Conservation (phyloP, 2,797 vertebrate genomes). For the Echiichthys vipera region DNA sequence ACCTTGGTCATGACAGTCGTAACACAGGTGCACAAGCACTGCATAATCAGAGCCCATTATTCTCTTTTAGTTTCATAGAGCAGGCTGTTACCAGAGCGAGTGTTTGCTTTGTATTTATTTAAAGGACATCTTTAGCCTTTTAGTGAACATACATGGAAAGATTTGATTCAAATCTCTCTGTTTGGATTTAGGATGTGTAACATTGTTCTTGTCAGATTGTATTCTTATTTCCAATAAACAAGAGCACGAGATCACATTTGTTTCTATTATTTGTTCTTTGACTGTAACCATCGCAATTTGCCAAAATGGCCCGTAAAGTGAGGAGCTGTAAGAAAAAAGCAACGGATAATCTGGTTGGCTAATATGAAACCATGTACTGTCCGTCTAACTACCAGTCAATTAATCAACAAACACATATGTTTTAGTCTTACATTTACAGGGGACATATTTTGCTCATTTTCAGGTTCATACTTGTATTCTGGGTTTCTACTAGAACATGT, state of each 20-base stretch:
- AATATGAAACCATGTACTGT: background rate
- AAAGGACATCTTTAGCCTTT: conserved; percentile 45
- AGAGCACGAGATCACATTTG: conserved; percentile 68
- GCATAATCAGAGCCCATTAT: conserved; percentile 5
- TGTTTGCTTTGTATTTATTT: conserved; percentile 59
- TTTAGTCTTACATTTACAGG: background rate
- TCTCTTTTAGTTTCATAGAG: conserved; percentile 15
- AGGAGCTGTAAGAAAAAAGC: background rate
- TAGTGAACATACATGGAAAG: conserved; percentile 40
- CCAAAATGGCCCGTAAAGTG: background rate
- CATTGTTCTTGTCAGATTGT: conserved; percentile 79
- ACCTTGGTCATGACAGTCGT: conserved; percentile 7
- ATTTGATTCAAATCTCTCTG: conserved; percentile 58
- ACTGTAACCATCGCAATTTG: conserved; percentile 1
- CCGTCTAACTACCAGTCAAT: background rate
- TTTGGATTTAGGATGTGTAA: conserved; percentile 67
- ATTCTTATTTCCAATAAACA: conserved; percentile 83
- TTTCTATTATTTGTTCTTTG: conserved; percentile 65
- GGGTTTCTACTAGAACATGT: too few relatives aligned
- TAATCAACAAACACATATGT: background rate
- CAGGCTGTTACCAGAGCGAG: conserved; percentile 25
- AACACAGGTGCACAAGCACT: conserved; percentile 2
- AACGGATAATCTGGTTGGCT: background rate
- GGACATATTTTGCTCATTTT: too few relatives aligned
- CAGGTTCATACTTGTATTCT: too few relatives aligned